Evolutionary conservation across 1,140 invertebrate species (phyloP).

Genomic region (Euura saliciscinereae): DNA sequence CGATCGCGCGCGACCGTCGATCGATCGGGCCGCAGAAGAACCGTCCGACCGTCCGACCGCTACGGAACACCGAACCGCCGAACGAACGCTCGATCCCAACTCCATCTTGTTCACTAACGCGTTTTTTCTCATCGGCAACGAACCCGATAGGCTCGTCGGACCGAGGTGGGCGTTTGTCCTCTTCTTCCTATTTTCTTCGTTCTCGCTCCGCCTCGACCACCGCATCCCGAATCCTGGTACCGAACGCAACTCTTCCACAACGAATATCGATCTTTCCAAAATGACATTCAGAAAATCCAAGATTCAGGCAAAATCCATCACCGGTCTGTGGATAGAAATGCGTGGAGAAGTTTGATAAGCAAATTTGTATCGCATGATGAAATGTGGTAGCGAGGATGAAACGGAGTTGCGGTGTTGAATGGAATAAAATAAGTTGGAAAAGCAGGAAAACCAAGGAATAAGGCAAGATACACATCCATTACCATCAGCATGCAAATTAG

Average conservation of each 20-base stretch:
- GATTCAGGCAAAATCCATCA: no score
- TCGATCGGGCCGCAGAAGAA: background rate
- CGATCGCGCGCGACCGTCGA: background rate
- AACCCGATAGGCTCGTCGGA: slow-evolving; percentile 53
- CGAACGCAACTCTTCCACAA: no score
- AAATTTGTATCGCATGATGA: no score
- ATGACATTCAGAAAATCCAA: no score
- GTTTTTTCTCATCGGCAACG: slow-evolving; percentile 55
- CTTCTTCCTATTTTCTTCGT: slow-evolving; percentile 56
- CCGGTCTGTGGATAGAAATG: no score
- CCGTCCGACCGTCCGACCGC: slow-evolving; percentile 7
- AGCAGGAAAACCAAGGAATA: slow-evolving; percentile 48
- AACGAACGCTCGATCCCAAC: slow-evolving; percentile 46
- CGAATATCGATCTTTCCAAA: no score
- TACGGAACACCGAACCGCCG: slow-evolving; percentile 25
- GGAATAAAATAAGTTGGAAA: background rate
- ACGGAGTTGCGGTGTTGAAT: no score
- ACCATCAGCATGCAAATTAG: slow-evolving; percentile 61
- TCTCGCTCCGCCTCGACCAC: slow-evolving; percentile 50
- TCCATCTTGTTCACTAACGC: slow-evolving; percentile 59
- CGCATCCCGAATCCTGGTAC: no score
- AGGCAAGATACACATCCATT: slow-evolving; percentile 58
- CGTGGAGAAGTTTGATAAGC: no score
- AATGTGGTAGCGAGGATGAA: no score
- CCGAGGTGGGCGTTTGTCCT: slow-evolving; percentile 56